Evolutionary conservation across 2,888 invertebrate genomes (phyloP).

Genomic region (Erpobdella octoculata): DNA sequence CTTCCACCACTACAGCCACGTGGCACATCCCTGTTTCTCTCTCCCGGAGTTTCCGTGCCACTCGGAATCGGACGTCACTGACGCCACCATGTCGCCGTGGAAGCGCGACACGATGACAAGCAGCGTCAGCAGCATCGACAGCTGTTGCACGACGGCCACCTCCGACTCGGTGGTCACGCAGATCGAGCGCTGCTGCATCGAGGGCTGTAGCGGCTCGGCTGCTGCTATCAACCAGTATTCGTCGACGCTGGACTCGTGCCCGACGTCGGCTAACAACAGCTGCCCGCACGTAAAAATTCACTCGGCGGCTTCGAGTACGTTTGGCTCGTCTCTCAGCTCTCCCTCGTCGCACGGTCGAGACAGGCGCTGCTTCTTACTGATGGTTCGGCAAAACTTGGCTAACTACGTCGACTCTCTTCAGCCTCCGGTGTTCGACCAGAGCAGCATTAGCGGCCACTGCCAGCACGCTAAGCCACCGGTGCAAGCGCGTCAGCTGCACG

Average conservation of each 20-base stretch:
- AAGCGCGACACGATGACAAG: neutral
- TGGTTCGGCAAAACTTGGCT: constrained; percentile 36
- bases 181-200: constrained; percentile 16
- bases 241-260: neutral
- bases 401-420: constrained; percentile 38
- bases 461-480: constrained; percentile 9
- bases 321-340: neutral
- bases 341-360: neutral
- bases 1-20: constrained; percentile 5
- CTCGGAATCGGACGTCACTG: constrained; percentile 5
- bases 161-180: constrained; percentile 24
- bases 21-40: constrained; percentile 17
- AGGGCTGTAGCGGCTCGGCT: neutral
- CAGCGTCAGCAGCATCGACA: constrained; percentile 29
- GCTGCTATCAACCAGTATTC: constrained; percentile 13
- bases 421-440: constrained; percentile 21
- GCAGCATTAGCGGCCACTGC: neutral
- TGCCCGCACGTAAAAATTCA: constrained; percentile 3
- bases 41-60: neutral
- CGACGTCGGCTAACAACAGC: constrained; percentile 3
- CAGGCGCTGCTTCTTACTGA: constrained; percentile 32
- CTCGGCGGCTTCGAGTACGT: neutral
- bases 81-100: neutral
- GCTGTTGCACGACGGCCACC: constrained; percentile 20
- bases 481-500: neutral